phyloP scores from a whole-genome alignment of 2,797 vertebrate species.

The Triplophysa yarkandensis region DNA sequence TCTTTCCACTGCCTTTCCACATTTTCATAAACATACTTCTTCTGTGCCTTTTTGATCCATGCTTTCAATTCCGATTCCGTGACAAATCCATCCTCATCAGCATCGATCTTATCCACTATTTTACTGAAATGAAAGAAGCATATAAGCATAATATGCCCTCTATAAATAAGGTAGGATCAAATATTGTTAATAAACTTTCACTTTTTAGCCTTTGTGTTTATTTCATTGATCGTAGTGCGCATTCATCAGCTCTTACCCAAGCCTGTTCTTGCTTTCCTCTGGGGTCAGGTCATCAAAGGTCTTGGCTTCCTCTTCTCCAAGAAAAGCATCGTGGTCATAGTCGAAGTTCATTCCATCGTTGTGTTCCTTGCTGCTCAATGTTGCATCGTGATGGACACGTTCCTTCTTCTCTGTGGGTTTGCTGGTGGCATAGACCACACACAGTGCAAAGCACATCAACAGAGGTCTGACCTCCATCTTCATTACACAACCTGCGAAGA shows the following conservation, averaged over 20 bases:
- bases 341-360: conserved; percentile 81
- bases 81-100: conserved; percentile 77
- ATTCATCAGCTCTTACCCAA: conserved; percentile 76
- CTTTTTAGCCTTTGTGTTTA: neutral
- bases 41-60: conserved; percentile 84
- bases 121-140: conserved; percentile 78
- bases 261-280: conserved; percentile 89
- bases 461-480: conserved; percentile 73
- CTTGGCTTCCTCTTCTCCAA: conserved; percentile 87
- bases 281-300: conserved; percentile 86
- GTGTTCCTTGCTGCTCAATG: conserved; percentile 80
- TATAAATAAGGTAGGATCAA: neutral
- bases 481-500: conserved; percentile 71
- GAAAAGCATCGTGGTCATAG: conserved; percentile 92
- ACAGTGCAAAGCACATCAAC: conserved; percentile 75
- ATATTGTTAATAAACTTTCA: neutral
- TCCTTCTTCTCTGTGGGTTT: conserved; percentile 88
- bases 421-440: conserved; percentile 74
- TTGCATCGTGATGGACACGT: conserved; percentile 78
- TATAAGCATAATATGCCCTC: neutral
- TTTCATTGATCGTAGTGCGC: neutral
- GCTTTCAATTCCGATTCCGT: conserved; percentile 80
- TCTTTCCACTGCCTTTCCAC: conserved; percentile 81
- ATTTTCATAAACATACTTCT: conserved; percentile 77
- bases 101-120: conserved; percentile 84